These are phyloP conservation scores for Aradophagus sp. DNA, from an alignment of 1,140 invertebrate species.

Conservation along the genomic window DNA sequence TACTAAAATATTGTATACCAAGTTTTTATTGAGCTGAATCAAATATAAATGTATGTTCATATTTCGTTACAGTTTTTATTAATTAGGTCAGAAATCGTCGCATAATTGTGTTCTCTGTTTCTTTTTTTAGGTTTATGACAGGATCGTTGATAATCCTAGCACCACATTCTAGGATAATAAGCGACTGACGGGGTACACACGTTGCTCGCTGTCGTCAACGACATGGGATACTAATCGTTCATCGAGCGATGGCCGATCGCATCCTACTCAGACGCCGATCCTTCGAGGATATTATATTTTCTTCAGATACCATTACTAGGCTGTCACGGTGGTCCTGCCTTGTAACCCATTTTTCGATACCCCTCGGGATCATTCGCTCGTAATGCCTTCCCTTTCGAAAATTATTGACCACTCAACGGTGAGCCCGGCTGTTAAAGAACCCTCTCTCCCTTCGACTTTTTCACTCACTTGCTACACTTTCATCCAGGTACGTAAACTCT, in stretches of 20 bases:
- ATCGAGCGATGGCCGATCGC: slow-evolving; percentile 65
- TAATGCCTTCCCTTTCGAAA: slow-evolving; percentile 73
- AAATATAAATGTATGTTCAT: no score
- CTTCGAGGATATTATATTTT: slow-evolving; percentile 69
- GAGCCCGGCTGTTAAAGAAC: slow-evolving; percentile 57
- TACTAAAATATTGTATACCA: no score
- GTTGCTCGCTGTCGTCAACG: slow-evolving; percentile 61
- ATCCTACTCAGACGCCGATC: slow-evolving; percentile 54
- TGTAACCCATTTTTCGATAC: slow-evolving; percentile 61
- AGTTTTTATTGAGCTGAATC: no score
- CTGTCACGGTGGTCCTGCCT: slow-evolving; percentile 72
- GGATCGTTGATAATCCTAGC: no score
- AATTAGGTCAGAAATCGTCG: no score
- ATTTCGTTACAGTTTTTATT: no score
- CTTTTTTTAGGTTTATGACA: no score
- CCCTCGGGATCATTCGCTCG: slow-evolving; percentile 71
- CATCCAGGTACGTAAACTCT: no score
- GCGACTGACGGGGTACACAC: slow-evolving; percentile 40
- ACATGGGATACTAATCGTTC: slow-evolving; percentile 73
- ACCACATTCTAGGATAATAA: no score
- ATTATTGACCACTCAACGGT: slow-evolving; percentile 71
- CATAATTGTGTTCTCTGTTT: no score
- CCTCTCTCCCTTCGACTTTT: slow-evolving; percentile 7
- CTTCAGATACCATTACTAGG: slow-evolving; percentile 71
- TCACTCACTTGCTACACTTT: slow-evolving; percentile 12